These are phyloP conservation scores for Cryptotis parvus DNA, from an alignment of 2,113 vertebrate genomes.

Conservation along the genomic window DNA sequence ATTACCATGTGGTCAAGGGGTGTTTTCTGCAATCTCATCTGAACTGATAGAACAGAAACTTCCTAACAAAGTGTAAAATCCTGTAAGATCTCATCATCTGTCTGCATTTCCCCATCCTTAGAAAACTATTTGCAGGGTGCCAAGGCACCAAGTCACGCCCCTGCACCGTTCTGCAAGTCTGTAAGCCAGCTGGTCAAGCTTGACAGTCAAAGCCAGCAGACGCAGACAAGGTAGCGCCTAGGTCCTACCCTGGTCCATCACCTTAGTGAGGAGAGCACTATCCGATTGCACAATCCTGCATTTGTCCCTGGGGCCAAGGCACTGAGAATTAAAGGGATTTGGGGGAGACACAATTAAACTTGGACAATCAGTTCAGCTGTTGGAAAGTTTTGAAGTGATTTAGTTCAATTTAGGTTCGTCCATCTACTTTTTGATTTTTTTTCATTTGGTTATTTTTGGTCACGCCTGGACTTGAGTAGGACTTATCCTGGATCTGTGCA, in stretches of 20 bases:
- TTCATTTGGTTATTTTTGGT: neutral
- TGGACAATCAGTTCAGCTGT: neutral
- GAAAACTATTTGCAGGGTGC: neutral
- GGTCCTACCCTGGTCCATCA: neutral
- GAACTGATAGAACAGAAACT: conserved; percentile 35
- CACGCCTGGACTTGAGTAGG: too few species aligned
- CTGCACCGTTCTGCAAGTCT: neutral
- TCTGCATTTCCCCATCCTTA: neutral
- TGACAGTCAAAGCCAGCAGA: neutral
- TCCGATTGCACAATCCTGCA: neutral
- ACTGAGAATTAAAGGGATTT: neutral
- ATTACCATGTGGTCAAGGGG: conserved; percentile 4
- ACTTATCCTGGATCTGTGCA: too few species aligned
- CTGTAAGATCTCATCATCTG: neutral
- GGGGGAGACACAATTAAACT: neutral
- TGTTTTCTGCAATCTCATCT: conserved; percentile 49
- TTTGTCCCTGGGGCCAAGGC: neutral
- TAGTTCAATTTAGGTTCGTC: neutral
- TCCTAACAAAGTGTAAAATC: conserved; percentile 59
- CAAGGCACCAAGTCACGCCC: neutral
- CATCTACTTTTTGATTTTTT: neutral
- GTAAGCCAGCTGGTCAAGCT: neutral
- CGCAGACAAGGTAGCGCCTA: accelerated
- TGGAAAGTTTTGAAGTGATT: neutral
- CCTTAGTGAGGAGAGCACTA: neutral